These are phyloP conservation scores for Asteroscopus sphinx DNA, from an alignment of 2,888 invertebrate genomes.

Conservation along the genomic window DNA sequence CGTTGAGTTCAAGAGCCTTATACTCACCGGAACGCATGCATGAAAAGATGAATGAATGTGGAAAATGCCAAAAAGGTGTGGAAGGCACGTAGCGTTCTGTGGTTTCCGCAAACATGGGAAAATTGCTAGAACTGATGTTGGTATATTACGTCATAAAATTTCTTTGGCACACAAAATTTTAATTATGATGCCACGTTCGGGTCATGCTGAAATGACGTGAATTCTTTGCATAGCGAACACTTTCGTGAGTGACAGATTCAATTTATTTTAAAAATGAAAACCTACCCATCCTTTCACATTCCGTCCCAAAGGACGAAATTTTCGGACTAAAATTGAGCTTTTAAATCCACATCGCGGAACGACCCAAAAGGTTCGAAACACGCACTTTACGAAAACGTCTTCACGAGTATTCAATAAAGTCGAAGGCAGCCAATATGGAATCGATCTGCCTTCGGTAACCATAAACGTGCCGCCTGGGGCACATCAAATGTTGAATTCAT, in stretches of 20 bases:
- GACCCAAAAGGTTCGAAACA: constrained; percentile 5
- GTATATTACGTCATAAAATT: not conserved
- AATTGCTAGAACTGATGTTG: constrained; percentile 5
- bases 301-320: constrained; percentile 6
- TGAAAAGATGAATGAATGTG: constrained; percentile 28
- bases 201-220: not conserved
- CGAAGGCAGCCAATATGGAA: constrained; percentile 19
- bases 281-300: not conserved
- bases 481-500: constrained; percentile 59
- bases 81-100: constrained; percentile 7
- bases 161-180: not conserved
- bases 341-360: constrained; percentile 18
- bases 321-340: constrained; percentile 23
- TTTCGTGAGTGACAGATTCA: not conserved
- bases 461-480: constrained; percentile 39
- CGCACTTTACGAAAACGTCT: constrained; percentile 26
- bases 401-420: constrained; percentile 50
- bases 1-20: constrained; percentile 14
- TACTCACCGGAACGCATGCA: constrained; percentile 8
- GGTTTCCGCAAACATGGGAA: constrained; percentile 6
- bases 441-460: constrained; percentile 32
- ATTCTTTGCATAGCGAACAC: not conserved
- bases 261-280: constrained; percentile 3
- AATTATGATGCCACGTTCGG: not conserved
- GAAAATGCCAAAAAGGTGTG: constrained; percentile 18